Evolutionary conservation across 2,888 invertebrate genomes (phyloP).

Genomic region (Penaeus monodon): DNA sequence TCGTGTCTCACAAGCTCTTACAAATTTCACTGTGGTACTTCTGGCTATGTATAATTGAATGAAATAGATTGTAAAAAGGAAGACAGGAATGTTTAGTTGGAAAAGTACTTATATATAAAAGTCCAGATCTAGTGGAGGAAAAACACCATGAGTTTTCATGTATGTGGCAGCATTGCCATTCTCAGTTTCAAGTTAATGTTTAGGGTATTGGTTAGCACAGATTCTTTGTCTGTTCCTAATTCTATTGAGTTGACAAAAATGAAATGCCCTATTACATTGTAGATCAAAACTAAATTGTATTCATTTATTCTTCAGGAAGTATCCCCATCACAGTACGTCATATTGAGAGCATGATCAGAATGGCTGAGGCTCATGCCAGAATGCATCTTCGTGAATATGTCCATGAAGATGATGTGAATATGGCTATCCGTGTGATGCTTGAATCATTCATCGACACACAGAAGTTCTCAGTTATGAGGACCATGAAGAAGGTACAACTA

Average conservation of each 20-base stretch:
- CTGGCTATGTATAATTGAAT: too few species aligned
- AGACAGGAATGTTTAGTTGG: too few species aligned
- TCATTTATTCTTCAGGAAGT: slow-evolving; percentile 84
- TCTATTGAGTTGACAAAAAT: too few species aligned
- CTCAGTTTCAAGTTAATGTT: too few species aligned
- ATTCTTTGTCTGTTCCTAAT: too few species aligned
- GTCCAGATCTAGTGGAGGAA: too few species aligned
- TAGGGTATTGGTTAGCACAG: too few species aligned
- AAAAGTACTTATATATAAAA: too few species aligned
- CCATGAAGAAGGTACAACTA: slow-evolving; percentile 85
- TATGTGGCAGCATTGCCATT: too few species aligned
- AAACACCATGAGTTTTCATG: too few species aligned
- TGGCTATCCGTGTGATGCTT: slow-evolving; percentile 96
- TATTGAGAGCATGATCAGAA: slow-evolving; percentile 97
- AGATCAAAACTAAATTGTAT: slow-evolving; percentile 12
- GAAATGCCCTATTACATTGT: not conserved
- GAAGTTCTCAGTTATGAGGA: slow-evolving; percentile 97
- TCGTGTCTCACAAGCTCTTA: not conserved
- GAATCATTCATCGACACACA: slow-evolving; percentile 99
- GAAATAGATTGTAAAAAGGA: too few species aligned
- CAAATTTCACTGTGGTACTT: too few species aligned
- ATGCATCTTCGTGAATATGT: slow-evolving; percentile 94
- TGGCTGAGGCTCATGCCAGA: slow-evolving; percentile 96
- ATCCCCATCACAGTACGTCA: slow-evolving; percentile 98
- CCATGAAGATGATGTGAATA: slow-evolving; percentile 93